Evolutionary conservation across 2,888 invertebrate species (phyloP).

Genomic region (Clepsis dumicolana): DNA sequence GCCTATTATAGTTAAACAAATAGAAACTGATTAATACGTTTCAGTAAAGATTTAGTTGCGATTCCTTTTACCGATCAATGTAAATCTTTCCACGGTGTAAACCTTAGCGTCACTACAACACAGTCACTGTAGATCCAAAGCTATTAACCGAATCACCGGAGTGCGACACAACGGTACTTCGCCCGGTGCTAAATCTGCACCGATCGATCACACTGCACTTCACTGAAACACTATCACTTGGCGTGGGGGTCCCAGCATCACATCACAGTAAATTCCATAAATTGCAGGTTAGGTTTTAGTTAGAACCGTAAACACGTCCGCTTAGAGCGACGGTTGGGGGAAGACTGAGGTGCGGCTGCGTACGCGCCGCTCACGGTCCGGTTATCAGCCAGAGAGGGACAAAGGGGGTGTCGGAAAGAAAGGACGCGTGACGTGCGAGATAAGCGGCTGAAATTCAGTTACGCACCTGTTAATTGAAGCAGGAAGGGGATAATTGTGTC

Average conservation of each 20-base stretch:
- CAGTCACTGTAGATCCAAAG: constrained; percentile 76
- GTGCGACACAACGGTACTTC: constrained; percentile 80
- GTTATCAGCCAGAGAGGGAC: constrained; percentile 81
- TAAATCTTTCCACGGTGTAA: constrained; percentile 79
- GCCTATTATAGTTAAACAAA: not conserved
- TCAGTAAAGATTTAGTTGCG: constrained; percentile 36
- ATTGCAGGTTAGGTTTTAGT: constrained; percentile 47
- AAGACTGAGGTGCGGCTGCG: constrained; percentile 78
- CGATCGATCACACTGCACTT: constrained; percentile 45
- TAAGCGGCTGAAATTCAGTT: constrained; percentile 60
- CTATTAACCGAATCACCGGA: constrained; percentile 80
- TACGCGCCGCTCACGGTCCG: constrained; percentile 71
- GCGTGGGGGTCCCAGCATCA: constrained; percentile 53
- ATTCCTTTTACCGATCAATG: constrained; percentile 70
- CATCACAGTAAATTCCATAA: constrained; percentile 65
- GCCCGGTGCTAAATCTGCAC: constrained; percentile 54
- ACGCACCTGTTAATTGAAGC: constrained; percentile 9
- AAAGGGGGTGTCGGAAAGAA: constrained; percentile 73
- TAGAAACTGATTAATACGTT: too few species aligned
- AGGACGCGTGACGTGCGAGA: constrained; percentile 77
- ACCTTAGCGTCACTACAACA: constrained; percentile 79
- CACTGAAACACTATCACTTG: constrained; percentile 52
- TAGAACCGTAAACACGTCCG: constrained; percentile 59
- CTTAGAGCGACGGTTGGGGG: constrained; percentile 59
- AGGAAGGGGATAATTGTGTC: constrained; percentile 22